A percentile compares a stretch with the other conserved stretches of the same genome.
phyloP scores from a whole-genome alignment of 1,140 invertebrate genomes.

The Paraescarpia echinospica region DNA sequence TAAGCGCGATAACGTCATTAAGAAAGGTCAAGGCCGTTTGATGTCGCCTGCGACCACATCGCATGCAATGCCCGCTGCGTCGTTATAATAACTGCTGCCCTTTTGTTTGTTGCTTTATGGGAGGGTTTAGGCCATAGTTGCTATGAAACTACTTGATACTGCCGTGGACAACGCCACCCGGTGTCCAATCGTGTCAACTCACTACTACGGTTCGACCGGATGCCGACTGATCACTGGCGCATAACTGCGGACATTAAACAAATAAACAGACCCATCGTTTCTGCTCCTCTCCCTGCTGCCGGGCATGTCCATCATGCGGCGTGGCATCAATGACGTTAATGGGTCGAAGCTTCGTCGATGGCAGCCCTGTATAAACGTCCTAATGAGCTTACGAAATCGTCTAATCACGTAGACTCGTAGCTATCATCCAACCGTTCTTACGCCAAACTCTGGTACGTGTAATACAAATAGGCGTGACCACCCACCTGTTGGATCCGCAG shows the following conservation, averaged over 20 bases:
- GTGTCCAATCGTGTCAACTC: not conserved
- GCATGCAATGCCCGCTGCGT: too few relatives aligned
- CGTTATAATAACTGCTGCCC: too few relatives aligned
- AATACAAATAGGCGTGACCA: not conserved
- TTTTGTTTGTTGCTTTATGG: too few relatives aligned
- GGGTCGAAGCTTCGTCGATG: not conserved
- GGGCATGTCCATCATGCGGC: not conserved
- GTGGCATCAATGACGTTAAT: not conserved
- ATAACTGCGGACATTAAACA: not conserved
- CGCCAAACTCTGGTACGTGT: not conserved
- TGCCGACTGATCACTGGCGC: not conserved
- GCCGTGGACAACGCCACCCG: not conserved
- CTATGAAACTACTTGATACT: not conserved
- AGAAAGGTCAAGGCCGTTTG: too few relatives aligned
- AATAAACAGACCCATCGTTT: not conserved
- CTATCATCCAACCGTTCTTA: not conserved
- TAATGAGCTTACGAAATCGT: not conserved
- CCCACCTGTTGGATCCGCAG: not conserved
- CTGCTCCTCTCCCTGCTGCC: not conserved
- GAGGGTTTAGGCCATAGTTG: too few relatives aligned
- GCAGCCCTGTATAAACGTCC: not conserved
- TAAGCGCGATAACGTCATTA: too few relatives aligned
- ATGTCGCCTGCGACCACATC: too few relatives aligned
- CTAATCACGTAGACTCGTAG: not conserved
- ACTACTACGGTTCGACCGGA: not conserved